Evolutionary conservation across 2,113 vertebrate species (phyloP).

Genomic region (Amblyornis subalaris): DNA sequence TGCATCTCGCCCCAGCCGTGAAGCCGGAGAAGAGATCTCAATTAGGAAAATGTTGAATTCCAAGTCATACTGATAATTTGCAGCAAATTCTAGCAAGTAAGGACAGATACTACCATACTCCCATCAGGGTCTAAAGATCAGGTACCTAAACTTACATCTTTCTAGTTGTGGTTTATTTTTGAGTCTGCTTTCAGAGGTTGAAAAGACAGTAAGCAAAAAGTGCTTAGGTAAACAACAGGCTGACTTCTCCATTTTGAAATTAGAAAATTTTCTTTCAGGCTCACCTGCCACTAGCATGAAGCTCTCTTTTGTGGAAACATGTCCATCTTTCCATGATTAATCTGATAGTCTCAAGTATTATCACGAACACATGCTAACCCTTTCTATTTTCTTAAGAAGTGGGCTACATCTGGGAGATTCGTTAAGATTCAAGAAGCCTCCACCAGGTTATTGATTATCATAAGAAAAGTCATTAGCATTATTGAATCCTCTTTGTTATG

Average conservation of each 20-base stretch:
- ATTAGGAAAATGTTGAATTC: not conserved
- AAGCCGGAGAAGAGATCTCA: not conserved
- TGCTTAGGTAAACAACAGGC: not conserved
- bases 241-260: not conserved
- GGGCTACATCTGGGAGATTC: not conserved
- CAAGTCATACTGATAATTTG: not conserved
- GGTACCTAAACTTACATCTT: not conserved
- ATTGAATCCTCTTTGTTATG: conserved; percentile 70
- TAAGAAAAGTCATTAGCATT: conserved; percentile 68
- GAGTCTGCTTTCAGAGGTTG: not conserved
- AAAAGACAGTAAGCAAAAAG: not conserved
- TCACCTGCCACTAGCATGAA: not conserved
- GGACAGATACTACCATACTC: not conserved
- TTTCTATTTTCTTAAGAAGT: not conserved
- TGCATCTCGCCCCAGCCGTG: not conserved
- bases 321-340: not conserved
- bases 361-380: not conserved
- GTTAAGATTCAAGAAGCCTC: conserved; percentile 56
- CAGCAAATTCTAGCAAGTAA: not conserved
- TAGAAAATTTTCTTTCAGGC: not conserved
- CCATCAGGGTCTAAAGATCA: not conserved
- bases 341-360: not conserved
- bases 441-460: conserved; percentile 68
- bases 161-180: not conserved
- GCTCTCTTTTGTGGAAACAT: not conserved